phyloP scores from a whole-genome alignment of 2,888 invertebrate species.

The Acronicta aceris region DNA sequence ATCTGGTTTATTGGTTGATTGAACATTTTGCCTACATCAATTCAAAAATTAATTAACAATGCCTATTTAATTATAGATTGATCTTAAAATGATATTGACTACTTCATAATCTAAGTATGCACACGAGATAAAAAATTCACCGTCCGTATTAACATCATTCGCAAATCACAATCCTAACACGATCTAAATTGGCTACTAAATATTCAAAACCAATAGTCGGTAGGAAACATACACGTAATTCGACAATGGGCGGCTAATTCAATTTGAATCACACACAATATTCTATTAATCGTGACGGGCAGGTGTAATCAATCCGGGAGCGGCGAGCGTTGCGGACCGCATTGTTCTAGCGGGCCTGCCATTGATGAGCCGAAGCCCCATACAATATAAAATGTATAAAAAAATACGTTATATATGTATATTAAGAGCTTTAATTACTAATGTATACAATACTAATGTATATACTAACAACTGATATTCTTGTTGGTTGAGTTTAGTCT shows the following conservation, averaged over 20 bases:
- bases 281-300: constrained; percentile 88
- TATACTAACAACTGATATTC: too few species aligned
- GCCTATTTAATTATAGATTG: too few species aligned
- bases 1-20: too few species aligned
- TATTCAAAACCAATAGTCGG: constrained; percentile 84
- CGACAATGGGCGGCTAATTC: constrained; percentile 85
- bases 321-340: constrained; percentile 59
- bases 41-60: too few species aligned
- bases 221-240: constrained; percentile 82
- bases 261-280: constrained; percentile 87
- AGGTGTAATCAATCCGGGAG: constrained; percentile 84
- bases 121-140: constrained; percentile 44
- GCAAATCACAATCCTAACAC: constrained; percentile 68
- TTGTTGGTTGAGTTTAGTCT: too few species aligned
- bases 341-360: constrained; percentile 57
- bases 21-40: too few species aligned
- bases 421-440: too few species aligned
- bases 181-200: constrained; percentile 85
- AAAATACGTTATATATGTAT: neutral
- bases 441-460: too few species aligned
- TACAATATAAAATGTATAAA: constrained; percentile 11
- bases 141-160: constrained; percentile 56
- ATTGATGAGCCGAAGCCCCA: constrained; percentile 27
- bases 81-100: constrained; percentile 18
- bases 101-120: constrained; percentile 7